Conservation (phyloP, 2,888 invertebrate species). For the Thelaira solivaga region DNA sequence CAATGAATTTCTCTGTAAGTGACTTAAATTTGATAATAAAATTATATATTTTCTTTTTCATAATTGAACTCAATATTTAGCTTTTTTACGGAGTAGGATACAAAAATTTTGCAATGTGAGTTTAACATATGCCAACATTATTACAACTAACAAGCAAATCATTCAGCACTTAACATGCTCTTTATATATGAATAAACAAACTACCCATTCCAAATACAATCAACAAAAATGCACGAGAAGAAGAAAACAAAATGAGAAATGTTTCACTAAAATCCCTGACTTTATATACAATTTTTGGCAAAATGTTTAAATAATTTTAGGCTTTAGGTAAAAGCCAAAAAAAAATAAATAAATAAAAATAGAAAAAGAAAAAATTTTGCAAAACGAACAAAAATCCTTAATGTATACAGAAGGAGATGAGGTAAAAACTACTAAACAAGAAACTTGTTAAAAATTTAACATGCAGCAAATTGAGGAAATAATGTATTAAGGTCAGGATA, state of each 20-base stretch:
- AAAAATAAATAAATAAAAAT: not conserved
- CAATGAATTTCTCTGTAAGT: no score
- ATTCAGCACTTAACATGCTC: conserved; percentile 61
- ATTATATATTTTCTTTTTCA: not conserved
- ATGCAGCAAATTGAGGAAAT: conserved; percentile 65
- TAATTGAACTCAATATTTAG: conserved; percentile 31
- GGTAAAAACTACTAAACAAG: conserved; percentile 11
- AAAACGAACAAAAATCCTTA: conserved; percentile 6
- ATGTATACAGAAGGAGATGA: conserved; percentile 22
- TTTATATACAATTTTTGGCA: conserved; percentile 15
- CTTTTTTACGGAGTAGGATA: not conserved
- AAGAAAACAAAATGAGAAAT: not conserved
- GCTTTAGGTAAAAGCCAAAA: conserved; percentile 34
- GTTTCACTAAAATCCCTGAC: conserved; percentile 22
- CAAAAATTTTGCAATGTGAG: conserved; percentile 4
- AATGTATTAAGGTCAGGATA: conserved; percentile 64
- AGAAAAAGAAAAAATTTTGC: not conserved
- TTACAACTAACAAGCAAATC: conserved; percentile 61
- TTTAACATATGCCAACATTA: conserved; percentile 31
- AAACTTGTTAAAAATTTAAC: conserved; percentile 61
- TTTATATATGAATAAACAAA: conserved; percentile 64
- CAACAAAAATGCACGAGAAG: not conserved
- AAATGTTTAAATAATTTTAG: conserved; percentile 49
- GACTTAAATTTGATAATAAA: no score
- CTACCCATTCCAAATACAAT: conserved; percentile 30